Percentiles rank a stretch among this genome's conserved stretches.
These are phyloP conservation scores for Dendroctonus valens DNA, from an alignment of 1,140 invertebrate genomes.

Conservation along the genomic window DNA sequence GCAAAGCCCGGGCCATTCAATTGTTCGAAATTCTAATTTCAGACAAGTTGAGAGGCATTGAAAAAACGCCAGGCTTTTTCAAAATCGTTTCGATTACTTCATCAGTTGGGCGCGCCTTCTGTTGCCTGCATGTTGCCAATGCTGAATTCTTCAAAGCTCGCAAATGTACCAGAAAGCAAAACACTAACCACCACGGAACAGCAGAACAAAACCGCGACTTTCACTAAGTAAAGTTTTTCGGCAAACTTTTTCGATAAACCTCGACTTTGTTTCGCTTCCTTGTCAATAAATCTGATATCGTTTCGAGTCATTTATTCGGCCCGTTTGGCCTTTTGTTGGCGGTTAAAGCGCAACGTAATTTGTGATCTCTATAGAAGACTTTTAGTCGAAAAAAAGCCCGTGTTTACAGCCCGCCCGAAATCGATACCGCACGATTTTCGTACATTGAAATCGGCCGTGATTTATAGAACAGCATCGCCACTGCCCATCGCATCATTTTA, in stretches of 20 bases:
- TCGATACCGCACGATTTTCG: background rate
- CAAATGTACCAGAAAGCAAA: too few relatives aligned
- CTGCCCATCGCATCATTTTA: background rate
- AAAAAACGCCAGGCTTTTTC: too few relatives aligned
- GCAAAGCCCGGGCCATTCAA: too few relatives aligned
- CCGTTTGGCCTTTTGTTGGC: slow-evolving; percentile 6
- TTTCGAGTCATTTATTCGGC: slow-evolving; percentile 8
- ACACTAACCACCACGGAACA: too few relatives aligned
- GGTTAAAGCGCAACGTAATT: slow-evolving; percentile 13
- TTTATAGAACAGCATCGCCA: slow-evolving; percentile 14
- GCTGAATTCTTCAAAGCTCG: too few relatives aligned
- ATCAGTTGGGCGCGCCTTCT: too few relatives aligned
- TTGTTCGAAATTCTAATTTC: too few relatives aligned
- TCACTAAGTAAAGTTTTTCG: too few relatives aligned
- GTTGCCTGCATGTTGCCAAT: too few relatives aligned
- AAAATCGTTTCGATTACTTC: too few relatives aligned
- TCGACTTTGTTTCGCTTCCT: slow-evolving; percentile 1
- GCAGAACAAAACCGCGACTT: too few relatives aligned
- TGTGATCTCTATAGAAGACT: background rate
- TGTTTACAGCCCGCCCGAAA: slow-evolving; percentile 1
- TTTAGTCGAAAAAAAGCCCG: background rate
- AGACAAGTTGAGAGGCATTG: too few relatives aligned
- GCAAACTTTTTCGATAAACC: slow-evolving; percentile 12
- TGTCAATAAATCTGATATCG: slow-evolving; percentile 14
- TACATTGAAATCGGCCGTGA: slow-evolving; percentile 20